These are phyloP conservation scores for Eretmochelys imbricata DNA, from an alignment of 2,113 vertebrate genomes.

Conservation along the genomic window DNA sequence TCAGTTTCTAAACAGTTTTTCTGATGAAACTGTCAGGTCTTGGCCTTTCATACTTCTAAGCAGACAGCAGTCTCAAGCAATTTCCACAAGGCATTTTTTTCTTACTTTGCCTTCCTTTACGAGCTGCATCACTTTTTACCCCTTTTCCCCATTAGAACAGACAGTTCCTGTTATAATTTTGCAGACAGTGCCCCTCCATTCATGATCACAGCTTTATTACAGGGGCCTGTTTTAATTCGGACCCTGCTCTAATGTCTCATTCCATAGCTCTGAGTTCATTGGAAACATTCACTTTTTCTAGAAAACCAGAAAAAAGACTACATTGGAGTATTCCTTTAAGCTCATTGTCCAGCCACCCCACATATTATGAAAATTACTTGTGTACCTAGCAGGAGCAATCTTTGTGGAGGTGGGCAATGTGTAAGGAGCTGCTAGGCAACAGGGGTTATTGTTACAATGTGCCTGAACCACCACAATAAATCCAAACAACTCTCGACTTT, in stretches of 20 bases:
- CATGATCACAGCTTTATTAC: not conserved
- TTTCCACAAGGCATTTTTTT: conserved; percentile 44
- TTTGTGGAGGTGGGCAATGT: not conserved
- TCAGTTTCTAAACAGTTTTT: conserved; percentile 27
- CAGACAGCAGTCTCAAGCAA: conserved; percentile 10
- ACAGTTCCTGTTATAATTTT: conserved; percentile 10
- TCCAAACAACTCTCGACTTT: not conserved
- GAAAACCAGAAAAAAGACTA: not conserved
- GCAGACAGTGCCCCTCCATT: not conserved
- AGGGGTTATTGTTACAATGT: not conserved
- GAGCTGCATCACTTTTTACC: not conserved
- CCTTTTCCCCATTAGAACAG: not conserved
- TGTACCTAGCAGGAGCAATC: not conserved
- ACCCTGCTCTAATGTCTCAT: not conserved
- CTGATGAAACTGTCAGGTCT: conserved; percentile 35
- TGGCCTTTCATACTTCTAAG: conserved; percentile 30
- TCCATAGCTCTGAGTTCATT: not conserved
- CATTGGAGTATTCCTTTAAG: not conserved
- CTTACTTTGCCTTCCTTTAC: not conserved
- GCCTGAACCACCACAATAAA: rapidly evolving
- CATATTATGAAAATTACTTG: not conserved
- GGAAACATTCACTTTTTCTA: not conserved
- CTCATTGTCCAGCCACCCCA: not conserved
- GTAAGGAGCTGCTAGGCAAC: not conserved
- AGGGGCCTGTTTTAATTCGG: not conserved